Base-by-base conservation (phyloP, 2,113 vertebrate species). In the Ophiodon elongatus region DNA sequence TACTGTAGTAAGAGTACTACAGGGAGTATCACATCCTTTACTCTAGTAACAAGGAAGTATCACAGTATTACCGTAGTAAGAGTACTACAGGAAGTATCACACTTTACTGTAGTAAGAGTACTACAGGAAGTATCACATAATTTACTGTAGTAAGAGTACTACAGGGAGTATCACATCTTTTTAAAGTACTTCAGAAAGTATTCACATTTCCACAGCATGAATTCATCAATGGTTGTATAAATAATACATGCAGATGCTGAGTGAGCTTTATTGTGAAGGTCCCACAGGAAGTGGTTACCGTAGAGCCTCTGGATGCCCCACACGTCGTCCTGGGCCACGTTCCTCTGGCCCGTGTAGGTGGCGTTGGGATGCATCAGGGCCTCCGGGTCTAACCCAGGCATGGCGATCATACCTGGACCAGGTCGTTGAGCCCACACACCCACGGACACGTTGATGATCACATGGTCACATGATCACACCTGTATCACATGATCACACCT, bases 351-450 rank as follows among this genome's bases (percentile, higher is more conserved):
- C 0, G 96, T 96, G 90, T 94, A 95, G 0, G 96, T 97, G 85
- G 96, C 96, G 10, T 96, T 96, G 29, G 96, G 96, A 54, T 97
- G 96, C 96, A 97, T 97, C 57, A 97, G 91, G 5, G 96, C 95
- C 39, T 79, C 56, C 2, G 93, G 92, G 65, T 96, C 92, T n/a
- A n/a, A n/a, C n/a, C n/a, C n/a, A n/a, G n/a, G n/a, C n/a, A n/a
- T n/a, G n/a, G n/a, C n/a, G n/a, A n/a, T n/a, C n/a, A n/a, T n/a
- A n/a, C 96, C 86, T 97, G 96, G 35, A 96, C 95, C 87, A 96
- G 90, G 89, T 96, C 96, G 23, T 97, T 97, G 0, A 96, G 89
- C 96, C 96, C 96, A 96, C 72, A 96, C 96, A 0, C 96, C 96
- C n/a, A n/a, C n/a, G n/a, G n/a, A n/a, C n/a, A n/a, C n/a, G n/a